Base-by-base conservation (phyloP, 2,113 vertebrate species). In the Dunckerocampus dactyliophorus region DNA sequence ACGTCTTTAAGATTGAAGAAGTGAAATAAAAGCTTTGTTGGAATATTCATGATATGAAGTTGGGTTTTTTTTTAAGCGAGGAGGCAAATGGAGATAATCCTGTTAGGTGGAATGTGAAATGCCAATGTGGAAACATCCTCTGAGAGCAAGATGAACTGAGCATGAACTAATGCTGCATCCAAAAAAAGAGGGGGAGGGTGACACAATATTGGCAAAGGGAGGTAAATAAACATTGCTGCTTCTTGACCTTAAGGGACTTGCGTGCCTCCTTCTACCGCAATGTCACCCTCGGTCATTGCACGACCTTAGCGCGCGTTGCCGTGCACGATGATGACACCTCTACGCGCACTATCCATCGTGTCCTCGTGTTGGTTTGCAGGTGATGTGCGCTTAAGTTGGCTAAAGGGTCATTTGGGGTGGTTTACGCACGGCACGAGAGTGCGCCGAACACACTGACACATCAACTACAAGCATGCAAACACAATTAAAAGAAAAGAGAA, bases 241-340 rank as follows among this genome's bases (percentile, higher is more conserved):
- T 83, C 59, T 75, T 84, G 85, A 87, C 83, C 87, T 85, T 80
- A 80, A 62, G 74, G 74, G 72, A 81, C 77, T 80, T 63, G 66
- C 77, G 69, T 63, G 76, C 71, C 46, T 56, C 77, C 76, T 77
- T 60, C 13, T 88, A 88, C 86, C 82, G 84, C 86, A 88, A 85
- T 88, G 84, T 86, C 82, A 85, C 67, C 16, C 67, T 17, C 45
- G 52, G 53, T 65, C 63, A 59, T 47, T 20, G 13, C 37, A 16
- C 37, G 54, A 56, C 34, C 54, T 1, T 19, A 42, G 54, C 54
- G n/a, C n/a, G 54, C 37, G 17, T 56, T 20, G 51, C 37, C 34
- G 34, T 20, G 11, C 31, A 56, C 20, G 31, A 11, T 10, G 28
- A 12, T 54, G 52, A 54, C 28, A 54, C 28, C 28, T 37, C 12